These are phyloP conservation scores for Mallotus villosus DNA, from an alignment of 2,797 vertebrate genomes.

Conservation along the genomic window DNA sequence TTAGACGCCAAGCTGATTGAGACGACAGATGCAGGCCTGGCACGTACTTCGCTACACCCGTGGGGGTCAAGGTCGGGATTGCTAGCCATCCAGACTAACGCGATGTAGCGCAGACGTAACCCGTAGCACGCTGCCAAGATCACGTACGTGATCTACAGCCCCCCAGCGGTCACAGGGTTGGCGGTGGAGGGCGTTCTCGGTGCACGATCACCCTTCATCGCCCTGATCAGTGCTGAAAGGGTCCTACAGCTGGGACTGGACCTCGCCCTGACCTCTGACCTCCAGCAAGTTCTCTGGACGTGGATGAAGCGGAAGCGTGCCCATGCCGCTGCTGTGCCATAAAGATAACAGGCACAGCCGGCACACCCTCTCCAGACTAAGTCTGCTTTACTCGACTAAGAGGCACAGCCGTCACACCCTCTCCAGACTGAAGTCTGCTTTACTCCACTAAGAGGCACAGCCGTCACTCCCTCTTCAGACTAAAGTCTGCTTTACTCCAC, in stretches of 20 bases:
- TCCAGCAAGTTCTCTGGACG: neutral
- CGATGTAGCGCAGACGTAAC: neutral
- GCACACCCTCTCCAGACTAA: too few species aligned
- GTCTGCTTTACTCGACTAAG: too few species aligned
- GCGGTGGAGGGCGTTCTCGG: neutral
- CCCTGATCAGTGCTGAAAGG: too few species aligned
- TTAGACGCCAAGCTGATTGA: neutral
- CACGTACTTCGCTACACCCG: neutral
- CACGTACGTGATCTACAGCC: conserved; percentile 13
- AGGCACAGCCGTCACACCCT: too few species aligned
- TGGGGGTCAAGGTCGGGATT: neutral
- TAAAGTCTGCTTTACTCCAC: too few species aligned
- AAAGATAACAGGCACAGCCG: too few species aligned
- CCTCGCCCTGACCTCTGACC: neutral
- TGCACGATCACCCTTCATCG: neutral
- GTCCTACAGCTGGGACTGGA: neutral
- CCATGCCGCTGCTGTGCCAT: neutral
- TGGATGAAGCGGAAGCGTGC: neutral
- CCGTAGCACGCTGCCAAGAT: too few species aligned
- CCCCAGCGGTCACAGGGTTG: neutral
- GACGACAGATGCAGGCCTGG: neutral
- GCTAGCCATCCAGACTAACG: neutral
- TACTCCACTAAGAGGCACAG: too few species aligned
- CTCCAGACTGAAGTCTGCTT: too few species aligned
- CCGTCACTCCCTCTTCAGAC: too few species aligned